Conservation (phyloP, 2,797 vertebrate genomes). For the Enteromius paludinosus region DNA sequence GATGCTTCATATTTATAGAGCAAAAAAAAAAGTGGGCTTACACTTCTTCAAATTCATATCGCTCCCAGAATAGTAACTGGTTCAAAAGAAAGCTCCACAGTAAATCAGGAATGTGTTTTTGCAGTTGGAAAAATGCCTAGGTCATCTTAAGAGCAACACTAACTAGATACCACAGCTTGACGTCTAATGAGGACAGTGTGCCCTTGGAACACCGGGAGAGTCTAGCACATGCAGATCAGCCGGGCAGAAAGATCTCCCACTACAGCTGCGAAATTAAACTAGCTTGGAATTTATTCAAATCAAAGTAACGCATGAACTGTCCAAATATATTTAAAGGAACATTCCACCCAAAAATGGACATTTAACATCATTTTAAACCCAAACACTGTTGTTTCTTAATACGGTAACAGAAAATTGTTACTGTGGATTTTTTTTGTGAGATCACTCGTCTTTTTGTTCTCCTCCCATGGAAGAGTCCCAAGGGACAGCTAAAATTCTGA, state of each 20-base stretch:
- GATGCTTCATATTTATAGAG: constrained; percentile 37
- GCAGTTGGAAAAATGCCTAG: constrained; percentile 53
- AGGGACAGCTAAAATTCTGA: not conserved
- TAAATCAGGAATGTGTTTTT: constrained; percentile 41
- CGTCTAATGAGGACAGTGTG: constrained; percentile 65
- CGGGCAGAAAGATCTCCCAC: constrained; percentile 48
- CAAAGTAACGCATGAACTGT: not conserved
- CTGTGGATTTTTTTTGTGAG: not conserved
- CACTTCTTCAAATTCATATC: constrained; percentile 23
- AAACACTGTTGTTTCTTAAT: not conserved
- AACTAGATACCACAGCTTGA: constrained; percentile 61
- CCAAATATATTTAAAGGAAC: not conserved
- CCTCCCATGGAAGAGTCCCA: not conserved
- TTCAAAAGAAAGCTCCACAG: constrained; percentile 18
- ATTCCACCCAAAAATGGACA: not conserved
- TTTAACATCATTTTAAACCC: not conserved
- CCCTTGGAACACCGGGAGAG: constrained; percentile 61
- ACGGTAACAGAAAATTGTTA: not conserved
- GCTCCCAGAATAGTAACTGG: constrained; percentile 39
- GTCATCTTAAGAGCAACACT: constrained; percentile 65
- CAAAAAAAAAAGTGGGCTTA: not conserved
- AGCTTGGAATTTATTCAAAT: constrained; percentile 50
- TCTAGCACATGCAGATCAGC: constrained; percentile 61
- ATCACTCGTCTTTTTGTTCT: not conserved
- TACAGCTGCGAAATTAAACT: constrained; percentile 56